Evolutionary conservation across 2,888 invertebrate species (phyloP).

Genomic region (Periphyllus acericola): DNA sequence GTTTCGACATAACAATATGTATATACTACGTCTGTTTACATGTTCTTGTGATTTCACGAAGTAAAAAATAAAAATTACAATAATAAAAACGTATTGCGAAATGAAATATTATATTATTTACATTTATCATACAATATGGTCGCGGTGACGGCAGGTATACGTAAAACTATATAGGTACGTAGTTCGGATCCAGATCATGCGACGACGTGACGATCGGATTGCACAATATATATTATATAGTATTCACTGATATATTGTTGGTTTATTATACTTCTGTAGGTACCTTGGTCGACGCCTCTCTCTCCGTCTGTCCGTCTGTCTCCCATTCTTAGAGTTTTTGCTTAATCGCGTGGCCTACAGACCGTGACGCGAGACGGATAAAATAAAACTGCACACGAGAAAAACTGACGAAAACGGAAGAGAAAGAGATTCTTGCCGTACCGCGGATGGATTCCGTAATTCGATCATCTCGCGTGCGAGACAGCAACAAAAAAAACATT

Average conservation of each 20-base stretch:
- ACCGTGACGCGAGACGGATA: constrained; percentile 28
- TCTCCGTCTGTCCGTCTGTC: neutral
- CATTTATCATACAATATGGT: constrained; percentile 13
- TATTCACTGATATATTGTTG: constrained; percentile 7
- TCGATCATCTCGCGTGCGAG: constrained; percentile 30
- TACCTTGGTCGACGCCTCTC: neutral
- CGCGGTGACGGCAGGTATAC: neutral
- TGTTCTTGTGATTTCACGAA: neutral
- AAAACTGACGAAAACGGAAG: constrained; percentile 19
- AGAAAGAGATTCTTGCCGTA: neutral
- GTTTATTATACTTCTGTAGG: constrained; percentile 26
- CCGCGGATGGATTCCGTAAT: neutral
- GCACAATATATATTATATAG: constrained; percentile 35
- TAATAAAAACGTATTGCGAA: constrained; percentile 19
- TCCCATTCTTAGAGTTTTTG: constrained; percentile 8
- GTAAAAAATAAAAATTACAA: neutral
- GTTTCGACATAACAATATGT: neutral
- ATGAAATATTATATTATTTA: constrained; percentile 33
- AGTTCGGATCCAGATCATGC: constrained; percentile 34
- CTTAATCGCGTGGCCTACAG: constrained; percentile 11
- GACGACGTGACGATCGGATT: constrained; percentile 40
- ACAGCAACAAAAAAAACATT: neutral
- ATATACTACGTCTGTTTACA: neutral
- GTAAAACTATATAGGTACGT: constrained; percentile 33
- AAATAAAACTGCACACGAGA: constrained; percentile 4